Evolutionary conservation across 2,113 vertebrate genomes (phyloP).

Genomic region (Litocranius walleri): DNA sequence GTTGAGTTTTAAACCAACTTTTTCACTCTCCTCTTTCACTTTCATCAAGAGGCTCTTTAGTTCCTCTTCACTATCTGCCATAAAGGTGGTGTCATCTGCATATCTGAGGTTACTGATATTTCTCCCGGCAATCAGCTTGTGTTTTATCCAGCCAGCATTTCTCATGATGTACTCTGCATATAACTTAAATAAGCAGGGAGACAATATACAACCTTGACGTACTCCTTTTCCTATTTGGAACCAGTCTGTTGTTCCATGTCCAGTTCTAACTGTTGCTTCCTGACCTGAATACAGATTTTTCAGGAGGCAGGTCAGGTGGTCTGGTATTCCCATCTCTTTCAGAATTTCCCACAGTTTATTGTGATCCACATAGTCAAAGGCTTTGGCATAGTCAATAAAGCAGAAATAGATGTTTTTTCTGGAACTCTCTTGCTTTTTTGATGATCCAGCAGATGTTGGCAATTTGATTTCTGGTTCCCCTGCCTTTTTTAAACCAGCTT

Average conservation of each 20-base stretch:
- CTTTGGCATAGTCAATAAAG: neutral
- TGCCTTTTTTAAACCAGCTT: neutral
- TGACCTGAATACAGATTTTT: neutral
- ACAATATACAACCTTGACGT: neutral
- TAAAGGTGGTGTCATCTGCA: neutral
- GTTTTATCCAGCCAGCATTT: neutral
- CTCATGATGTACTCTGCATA: neutral
- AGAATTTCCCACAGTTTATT: neutral
- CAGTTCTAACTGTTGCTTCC: neutral
- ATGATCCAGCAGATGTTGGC: neutral
- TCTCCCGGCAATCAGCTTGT: fast-evolving
- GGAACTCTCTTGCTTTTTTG: neutral
- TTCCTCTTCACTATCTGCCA: neutral
- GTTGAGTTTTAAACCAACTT: neutral
- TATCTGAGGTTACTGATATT: neutral
- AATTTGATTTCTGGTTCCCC: neutral
- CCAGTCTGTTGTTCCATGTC: neutral
- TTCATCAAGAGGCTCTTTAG: neutral
- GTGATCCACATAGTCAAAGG: neutral
- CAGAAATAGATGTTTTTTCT: neutral
- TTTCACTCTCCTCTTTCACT: neutral
- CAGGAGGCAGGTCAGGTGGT: neutral
- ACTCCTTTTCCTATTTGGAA: neutral
- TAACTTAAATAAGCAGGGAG: neutral
- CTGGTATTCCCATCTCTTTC: neutral